Evolutionary conservation across 2,888 invertebrate genomes (phyloP).

Genomic region (Melanotus villosus): DNA sequence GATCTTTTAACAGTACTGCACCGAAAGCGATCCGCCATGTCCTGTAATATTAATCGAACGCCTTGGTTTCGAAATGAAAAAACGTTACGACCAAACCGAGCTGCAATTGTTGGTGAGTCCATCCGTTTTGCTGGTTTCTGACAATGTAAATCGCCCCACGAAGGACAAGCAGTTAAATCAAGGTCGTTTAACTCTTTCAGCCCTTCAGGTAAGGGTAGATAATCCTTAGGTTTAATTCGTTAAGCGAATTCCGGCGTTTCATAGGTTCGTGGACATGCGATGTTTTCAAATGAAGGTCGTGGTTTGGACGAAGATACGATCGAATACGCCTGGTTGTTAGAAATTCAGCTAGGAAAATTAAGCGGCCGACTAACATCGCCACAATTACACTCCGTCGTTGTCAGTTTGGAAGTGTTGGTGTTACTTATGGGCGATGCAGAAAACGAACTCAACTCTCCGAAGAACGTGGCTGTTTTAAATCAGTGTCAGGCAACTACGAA

Average conservation of each 20-base stretch:
- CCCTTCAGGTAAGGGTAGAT: constrained; percentile 76
- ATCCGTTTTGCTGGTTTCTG: constrained; percentile 85
- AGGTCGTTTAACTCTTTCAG: constrained; percentile 88
- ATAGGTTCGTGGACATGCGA: constrained; percentile 92
- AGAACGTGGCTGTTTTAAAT: constrained; percentile 48
- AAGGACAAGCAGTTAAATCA: constrained; percentile 83
- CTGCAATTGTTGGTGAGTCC: constrained; percentile 93
- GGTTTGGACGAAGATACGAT: constrained; percentile 93
- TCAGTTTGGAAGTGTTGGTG: constrained; percentile 90
- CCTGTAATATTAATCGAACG: constrained; percentile 91
- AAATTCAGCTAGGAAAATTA: constrained; percentile 93
- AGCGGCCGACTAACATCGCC: constrained; percentile 92
- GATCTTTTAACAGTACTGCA: constrained; percentile 79
- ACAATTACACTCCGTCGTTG: constrained; percentile 89
- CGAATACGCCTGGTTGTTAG: constrained; percentile 98
- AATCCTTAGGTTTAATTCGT: background rate
- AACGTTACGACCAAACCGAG: constrained; percentile 91
- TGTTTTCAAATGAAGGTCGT: constrained; percentile 95
- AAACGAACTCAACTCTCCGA: constrained; percentile 88
- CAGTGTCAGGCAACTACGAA: constrained; percentile 51
- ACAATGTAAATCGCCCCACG: constrained; percentile 78
- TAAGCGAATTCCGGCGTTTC: background rate
- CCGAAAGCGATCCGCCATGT: constrained; percentile 91
- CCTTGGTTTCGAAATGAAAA: constrained; percentile 98
- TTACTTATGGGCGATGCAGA: constrained; percentile 90